phyloP scores from a whole-genome alignment of 2,797 vertebrate genomes.

The Crossoptilon crossoptilon region DNA sequence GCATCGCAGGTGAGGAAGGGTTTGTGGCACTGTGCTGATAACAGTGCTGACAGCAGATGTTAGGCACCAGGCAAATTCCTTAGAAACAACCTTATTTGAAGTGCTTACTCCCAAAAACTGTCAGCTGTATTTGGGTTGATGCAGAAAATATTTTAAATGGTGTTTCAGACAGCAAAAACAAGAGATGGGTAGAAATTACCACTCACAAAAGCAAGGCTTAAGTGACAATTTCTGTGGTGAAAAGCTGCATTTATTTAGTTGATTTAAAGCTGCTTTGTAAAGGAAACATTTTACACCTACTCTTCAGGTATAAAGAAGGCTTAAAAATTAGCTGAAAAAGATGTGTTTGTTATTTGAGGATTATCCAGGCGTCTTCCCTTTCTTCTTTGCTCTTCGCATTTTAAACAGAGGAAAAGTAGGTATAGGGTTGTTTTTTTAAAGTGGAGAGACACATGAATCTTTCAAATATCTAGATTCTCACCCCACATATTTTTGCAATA shows the following conservation, averaged over 20 bases:
- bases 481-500: background rate
- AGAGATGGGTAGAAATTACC: background rate
- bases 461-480: background rate
- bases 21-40: constrained; percentile 25
- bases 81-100: background rate
- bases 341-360: background rate
- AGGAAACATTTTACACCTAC: constrained; percentile 53
- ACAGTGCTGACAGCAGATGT: constrained; percentile 15
- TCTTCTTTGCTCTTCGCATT: background rate
- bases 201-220: constrained; percentile 17
- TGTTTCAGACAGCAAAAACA: background rate
- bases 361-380: background rate
- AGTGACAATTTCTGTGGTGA: constrained; percentile 28
- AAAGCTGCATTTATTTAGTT: constrained; percentile 22
- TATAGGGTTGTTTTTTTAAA: background rate
- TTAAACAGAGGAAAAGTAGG: background rate
- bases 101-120: background rate
- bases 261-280: constrained; percentile 23
- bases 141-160: constrained; percentile 13
- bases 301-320: background rate
- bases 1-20: constrained; percentile 10
- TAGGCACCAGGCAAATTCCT: constrained; percentile 32
- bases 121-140: background rate
- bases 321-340: constrained; percentile 28
- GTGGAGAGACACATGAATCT: background rate